Percentiles rank a stretch among this genome's conserved stretches.
These are phyloP conservation scores for Callimorpha dominula DNA, from an alignment of 2,888 invertebrate genomes.

Conservation along the genomic window DNA sequence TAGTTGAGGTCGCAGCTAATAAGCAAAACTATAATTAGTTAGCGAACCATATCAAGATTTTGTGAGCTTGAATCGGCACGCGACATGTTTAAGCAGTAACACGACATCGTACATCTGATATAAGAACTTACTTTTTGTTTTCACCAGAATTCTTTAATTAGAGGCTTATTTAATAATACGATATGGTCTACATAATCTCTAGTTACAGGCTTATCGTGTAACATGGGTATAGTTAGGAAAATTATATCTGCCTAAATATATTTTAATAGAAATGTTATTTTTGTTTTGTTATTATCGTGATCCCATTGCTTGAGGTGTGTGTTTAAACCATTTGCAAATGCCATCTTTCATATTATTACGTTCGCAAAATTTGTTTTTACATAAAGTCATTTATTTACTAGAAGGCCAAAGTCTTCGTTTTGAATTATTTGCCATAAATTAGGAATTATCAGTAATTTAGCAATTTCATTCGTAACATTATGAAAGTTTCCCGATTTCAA, in stretches of 20 bases:
- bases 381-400: background rate
- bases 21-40: constrained; percentile 80
- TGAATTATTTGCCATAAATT: background rate
- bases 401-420: background rate
- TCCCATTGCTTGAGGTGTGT: background rate
- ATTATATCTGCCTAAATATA: background rate
- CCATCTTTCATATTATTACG: background rate
- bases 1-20: constrained; percentile 62
- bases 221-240: constrained; percentile 5
- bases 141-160: constrained; percentile 57
- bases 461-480: constrained; percentile 34
- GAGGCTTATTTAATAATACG: constrained; percentile 50
- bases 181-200: constrained; percentile 44
- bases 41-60: constrained; percentile 76
- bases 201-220: constrained; percentile 20
- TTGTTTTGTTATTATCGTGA: background rate
- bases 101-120: constrained; percentile 78
- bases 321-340: background rate
- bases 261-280: background rate
- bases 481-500: constrained; percentile 59
- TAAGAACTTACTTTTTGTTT: constrained; percentile 58
- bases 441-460: constrained; percentile 16
- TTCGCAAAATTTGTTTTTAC: background rate
- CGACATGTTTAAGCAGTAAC: constrained; percentile 74
- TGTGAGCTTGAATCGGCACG: constrained; percentile 68